These are phyloP conservation scores for Chaitophorus viminalis DNA, from an alignment of 2,888 invertebrate genomes.

Conservation along the genomic window DNA sequence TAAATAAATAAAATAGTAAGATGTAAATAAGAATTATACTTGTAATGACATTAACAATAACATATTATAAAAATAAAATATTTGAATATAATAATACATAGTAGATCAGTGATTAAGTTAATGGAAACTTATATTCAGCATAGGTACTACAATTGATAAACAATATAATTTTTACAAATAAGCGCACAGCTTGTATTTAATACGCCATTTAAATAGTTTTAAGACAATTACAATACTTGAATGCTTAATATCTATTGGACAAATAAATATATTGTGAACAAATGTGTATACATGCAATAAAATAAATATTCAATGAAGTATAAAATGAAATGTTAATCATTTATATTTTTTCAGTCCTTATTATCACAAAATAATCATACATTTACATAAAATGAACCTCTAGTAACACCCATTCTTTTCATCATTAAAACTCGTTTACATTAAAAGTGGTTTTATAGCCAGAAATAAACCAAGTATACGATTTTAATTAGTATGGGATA, in stretches of 20 bases:
- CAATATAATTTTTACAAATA: neutral
- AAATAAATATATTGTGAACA: slow-evolving; percentile 7
- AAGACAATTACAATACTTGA: neutral
- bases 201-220: neutral
- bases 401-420: too few relatives aligned
- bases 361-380: slow-evolving; percentile 29
- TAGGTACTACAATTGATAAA: slow-evolving; percentile 6
- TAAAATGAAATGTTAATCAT: neutral
- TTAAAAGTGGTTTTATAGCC: too few relatives aligned
- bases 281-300: neutral
- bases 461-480: too few relatives aligned
- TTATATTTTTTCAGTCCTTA: slow-evolving; percentile 40
- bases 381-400: neutral
- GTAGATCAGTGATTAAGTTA: slow-evolving; percentile 1
- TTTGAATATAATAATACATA: slow-evolving; percentile 17
- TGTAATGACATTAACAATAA: slow-evolving; percentile 29
- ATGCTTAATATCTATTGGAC: neutral
- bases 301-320: neutral
- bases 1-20: neutral
- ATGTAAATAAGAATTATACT: neutral
- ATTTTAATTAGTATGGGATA: too few relatives aligned
- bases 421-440: too few relatives aligned
- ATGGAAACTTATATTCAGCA: neutral
- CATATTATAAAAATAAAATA: slow-evolving; percentile 47
- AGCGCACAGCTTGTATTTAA: too few relatives aligned